Evolutionary conservation across 1,140 invertebrate species (phyloP).

Genomic region (Drosophila tsacasi): DNA sequence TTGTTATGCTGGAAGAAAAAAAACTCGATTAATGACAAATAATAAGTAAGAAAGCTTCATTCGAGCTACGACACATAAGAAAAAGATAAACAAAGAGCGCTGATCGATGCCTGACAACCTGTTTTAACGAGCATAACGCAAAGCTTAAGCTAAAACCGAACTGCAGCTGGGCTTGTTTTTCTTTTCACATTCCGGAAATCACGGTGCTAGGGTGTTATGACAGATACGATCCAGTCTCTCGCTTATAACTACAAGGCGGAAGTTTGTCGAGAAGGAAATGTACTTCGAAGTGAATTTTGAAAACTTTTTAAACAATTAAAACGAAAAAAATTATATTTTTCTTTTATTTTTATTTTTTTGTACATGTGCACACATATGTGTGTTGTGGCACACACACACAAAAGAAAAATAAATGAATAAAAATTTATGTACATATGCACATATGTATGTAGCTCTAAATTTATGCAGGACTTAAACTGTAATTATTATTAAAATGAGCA

Average conservation of each 20-base stretch:
- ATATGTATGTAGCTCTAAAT: too few relatives aligned
- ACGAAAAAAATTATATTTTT: too few relatives aligned
- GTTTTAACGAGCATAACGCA: constrained; percentile 11
- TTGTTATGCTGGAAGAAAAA: constrained; percentile 20
- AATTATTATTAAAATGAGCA: too few relatives aligned
- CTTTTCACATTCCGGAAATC: constrained; percentile 43
- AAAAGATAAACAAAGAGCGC: constrained; percentile 31
- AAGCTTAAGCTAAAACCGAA: constrained; percentile 12
- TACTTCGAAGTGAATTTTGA: background rate
- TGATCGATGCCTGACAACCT: constrained; percentile 28
- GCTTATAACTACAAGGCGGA: constrained; percentile 34
- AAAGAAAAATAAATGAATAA: too few relatives aligned
- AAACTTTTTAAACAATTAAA: background rate
- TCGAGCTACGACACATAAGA: constrained; percentile 4
- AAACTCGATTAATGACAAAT: constrained; percentile 34
- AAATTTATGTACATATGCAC: too few relatives aligned
- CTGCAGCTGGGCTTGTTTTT: constrained; percentile 31
- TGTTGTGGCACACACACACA: too few relatives aligned
- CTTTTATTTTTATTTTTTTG: too few relatives aligned
- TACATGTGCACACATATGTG: too few relatives aligned
- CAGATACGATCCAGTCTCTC: background rate
- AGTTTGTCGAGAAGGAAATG: constrained; percentile 32
- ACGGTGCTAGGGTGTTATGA: constrained; percentile 7
- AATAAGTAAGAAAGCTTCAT: constrained; percentile 4
- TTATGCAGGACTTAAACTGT: too few relatives aligned